Conservation (phyloP, 2,888 invertebrate species). For the Xestia sexstrigata region DNA sequence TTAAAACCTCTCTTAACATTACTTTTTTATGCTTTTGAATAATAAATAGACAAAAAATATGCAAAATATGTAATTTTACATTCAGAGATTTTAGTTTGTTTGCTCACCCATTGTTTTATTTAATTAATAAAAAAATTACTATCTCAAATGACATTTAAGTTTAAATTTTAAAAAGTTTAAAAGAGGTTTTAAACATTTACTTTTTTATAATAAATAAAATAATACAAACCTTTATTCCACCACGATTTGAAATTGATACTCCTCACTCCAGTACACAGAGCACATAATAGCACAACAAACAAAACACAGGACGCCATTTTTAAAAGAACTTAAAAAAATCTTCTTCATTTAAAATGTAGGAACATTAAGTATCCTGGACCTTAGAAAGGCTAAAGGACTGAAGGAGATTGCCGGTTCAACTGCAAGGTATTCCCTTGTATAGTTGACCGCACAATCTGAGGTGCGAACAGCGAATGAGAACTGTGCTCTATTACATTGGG, state of each 20-base stretch:
- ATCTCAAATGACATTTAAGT: not conserved
- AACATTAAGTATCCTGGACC: slow-evolving; percentile 62
- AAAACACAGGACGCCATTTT: slow-evolving; percentile 49
- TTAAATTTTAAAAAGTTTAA: not conserved
- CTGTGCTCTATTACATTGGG: slow-evolving; percentile 16
- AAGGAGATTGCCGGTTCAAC: slow-evolving; percentile 59
- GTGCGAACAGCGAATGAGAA: slow-evolving; percentile 55
- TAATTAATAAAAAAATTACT: too few species aligned
- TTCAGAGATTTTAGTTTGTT: too few species aligned
- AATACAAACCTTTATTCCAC: slow-evolving; percentile 56
- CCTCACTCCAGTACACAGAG: slow-evolving; percentile 42
- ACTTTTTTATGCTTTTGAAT: not conserved
- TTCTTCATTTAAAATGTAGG: slow-evolving; percentile 44
- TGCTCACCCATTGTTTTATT: too few species aligned
- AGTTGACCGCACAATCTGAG: slow-evolving; percentile 67
- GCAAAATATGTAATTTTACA: too few species aligned
- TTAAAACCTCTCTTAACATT: not conserved
- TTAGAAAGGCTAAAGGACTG: slow-evolving; percentile 60
- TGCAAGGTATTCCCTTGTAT: slow-evolving; percentile 61
- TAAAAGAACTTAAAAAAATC: not conserved
- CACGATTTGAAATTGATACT: slow-evolving; percentile 36
- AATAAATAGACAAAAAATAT: too few species aligned
- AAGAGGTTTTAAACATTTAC: not conserved
- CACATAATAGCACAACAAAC: slow-evolving; percentile 31
- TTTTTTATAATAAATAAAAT: not conserved